Conservation (phyloP, 35 echinoderm and acorn worm genomes). For the Acanthaster planci region DNA sequence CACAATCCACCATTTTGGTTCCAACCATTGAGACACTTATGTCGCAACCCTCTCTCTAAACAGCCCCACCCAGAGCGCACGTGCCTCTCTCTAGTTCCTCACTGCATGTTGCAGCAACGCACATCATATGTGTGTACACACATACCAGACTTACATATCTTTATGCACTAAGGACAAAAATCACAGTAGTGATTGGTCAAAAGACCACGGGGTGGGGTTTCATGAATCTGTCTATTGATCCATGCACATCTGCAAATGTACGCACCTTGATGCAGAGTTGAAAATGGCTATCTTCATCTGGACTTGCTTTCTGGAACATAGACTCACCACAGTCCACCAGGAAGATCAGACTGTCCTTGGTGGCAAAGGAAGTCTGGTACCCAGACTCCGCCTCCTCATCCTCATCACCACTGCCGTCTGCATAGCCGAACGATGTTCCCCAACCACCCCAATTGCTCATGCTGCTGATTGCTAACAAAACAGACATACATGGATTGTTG, state of each 20-base stretch:
- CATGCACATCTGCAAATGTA: neutral
- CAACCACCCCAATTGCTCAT: constrained; percentile 43
- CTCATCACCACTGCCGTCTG: constrained; percentile 63
- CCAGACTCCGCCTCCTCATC: constrained; percentile 74
- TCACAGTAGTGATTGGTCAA: neutral
- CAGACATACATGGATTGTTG: too few species aligned
- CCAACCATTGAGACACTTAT: too few species aligned
- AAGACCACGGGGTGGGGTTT: too few species aligned
- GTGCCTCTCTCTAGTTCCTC: too few species aligned
- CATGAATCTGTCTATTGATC: neutral
- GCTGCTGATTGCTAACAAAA: too few species aligned
- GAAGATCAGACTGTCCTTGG: constrained; percentile 84
- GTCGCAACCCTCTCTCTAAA: too few species aligned
- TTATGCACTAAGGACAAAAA: neutral
- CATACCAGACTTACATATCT: neutral
- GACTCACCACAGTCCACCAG: constrained; percentile 73
- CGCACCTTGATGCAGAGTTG: constrained; percentile 90
- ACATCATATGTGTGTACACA: neutral
- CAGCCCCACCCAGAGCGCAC: too few species aligned
- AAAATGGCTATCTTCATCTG: constrained; percentile 81
- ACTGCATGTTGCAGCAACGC: too few species aligned
- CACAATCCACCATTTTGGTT: too few species aligned
- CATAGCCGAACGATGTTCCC: constrained; percentile 69
- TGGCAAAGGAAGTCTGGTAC: constrained; percentile 34
- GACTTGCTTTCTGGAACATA: constrained; percentile 72